These are phyloP conservation scores for Rhodeus uyekii DNA, from an alignment of 2,797 vertebrate species.

Conservation along the genomic window DNA sequence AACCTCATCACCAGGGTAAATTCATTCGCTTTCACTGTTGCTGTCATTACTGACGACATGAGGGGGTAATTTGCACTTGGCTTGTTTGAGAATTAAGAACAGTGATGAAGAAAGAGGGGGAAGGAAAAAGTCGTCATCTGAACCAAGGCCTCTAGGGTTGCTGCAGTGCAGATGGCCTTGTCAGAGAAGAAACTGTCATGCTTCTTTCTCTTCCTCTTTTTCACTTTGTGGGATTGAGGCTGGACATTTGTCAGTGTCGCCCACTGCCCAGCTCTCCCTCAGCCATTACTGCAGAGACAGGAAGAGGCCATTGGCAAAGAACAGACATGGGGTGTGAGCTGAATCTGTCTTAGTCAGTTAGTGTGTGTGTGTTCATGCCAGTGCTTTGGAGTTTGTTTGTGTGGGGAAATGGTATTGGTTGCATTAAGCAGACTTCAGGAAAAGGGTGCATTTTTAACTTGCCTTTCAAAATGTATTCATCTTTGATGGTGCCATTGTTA, in stretches of 20 bases:
- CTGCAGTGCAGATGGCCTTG: constrained; percentile 58
- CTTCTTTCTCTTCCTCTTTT: constrained; percentile 12
- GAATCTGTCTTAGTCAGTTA: constrained; percentile 57
- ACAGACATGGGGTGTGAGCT: constrained; percentile 47
- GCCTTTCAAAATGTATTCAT: constrained; percentile 29
- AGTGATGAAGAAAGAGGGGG: constrained; percentile 7
- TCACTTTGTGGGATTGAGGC: constrained; percentile 35
- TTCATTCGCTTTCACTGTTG: constrained; percentile 41
- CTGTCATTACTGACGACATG: constrained; percentile 24
- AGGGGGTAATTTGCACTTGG: constrained; percentile 34
- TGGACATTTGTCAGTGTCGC: constrained; percentile 59
- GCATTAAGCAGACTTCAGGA: constrained; percentile 42
- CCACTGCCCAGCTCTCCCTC: constrained; percentile 48
- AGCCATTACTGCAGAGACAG: constrained; percentile 54
- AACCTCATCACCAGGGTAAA: constrained; percentile 43
- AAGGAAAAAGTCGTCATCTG: constrained; percentile 11
- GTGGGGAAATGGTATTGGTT: constrained; percentile 43
- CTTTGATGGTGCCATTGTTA: constrained; percentile 3
- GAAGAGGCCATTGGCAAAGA: constrained; percentile 48
- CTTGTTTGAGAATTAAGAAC: constrained; percentile 46
- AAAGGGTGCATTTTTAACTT: constrained; percentile 37
- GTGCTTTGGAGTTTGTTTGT: constrained; percentile 44
- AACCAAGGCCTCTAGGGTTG: constrained; percentile 44
- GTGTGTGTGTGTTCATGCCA: constrained; percentile 33
- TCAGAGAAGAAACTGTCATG: constrained; percentile 17